Conservation (phyloP, 2,797 vertebrate genomes). For the Dromococcyx pavoninus region DNA sequence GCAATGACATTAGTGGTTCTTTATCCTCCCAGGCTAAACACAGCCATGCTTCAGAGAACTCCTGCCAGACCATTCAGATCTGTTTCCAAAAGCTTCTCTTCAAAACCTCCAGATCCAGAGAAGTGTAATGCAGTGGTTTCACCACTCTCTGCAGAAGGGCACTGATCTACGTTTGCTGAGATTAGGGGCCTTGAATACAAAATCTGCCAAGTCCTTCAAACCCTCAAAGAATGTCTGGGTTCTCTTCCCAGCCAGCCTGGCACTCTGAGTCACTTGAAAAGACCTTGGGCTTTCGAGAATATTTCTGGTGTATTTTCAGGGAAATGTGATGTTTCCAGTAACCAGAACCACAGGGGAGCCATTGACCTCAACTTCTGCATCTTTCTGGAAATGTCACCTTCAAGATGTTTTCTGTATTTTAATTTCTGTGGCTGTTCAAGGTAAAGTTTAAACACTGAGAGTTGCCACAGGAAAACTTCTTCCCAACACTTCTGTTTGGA, state of each 20-base stretch:
- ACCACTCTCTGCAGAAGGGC: neutral
- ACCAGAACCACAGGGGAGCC: neutral
- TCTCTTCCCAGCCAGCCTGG: neutral
- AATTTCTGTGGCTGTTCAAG: neutral
- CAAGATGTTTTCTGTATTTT: neutral
- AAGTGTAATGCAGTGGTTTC: accelerated
- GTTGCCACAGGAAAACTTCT: neutral
- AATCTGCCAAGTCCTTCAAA: neutral
- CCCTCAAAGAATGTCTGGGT: neutral
- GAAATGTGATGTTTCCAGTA: neutral
- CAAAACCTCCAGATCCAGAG: neutral
- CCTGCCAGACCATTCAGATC: neutral
- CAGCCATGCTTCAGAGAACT: accelerated
- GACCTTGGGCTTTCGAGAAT: neutral
- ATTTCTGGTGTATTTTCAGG: neutral
- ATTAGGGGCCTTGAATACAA: neutral
- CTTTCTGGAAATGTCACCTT: neutral
- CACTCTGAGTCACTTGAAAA: neutral
- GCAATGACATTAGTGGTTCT: neutral
- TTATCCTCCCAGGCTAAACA: neutral
- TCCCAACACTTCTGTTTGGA: neutral
- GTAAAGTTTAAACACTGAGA: neutral
- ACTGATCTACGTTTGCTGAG: accelerated
- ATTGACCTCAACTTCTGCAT: neutral
- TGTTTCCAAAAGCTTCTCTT: neutral